Base-by-base conservation (phyloP, 2,888 invertebrate species). In the Polylopha cassiicola region DNA sequence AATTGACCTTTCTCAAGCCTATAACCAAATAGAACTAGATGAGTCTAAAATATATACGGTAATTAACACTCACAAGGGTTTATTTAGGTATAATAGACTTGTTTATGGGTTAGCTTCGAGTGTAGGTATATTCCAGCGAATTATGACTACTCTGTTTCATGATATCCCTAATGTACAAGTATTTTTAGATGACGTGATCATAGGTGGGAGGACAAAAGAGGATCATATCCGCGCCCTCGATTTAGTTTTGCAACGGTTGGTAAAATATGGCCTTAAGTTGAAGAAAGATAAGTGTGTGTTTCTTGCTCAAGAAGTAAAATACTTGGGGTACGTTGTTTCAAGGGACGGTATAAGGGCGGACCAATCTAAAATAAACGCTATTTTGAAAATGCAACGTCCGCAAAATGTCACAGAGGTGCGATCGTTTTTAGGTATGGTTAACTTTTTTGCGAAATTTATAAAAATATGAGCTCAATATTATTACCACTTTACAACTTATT, bases 1-100 rank as follows among this genome's bases (percentile, higher is more conserved):
- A 15, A 14, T 37, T n/a, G 37, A 37, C 21, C 14, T 33, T n/a
- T 33, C 33, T 7, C 23, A 22, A 8, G 24, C 33, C 5, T 33
- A 33, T 7, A 20, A 18, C 4, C 33, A 33, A 7, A 11, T 33
- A 14, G 11, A 14, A 14, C 23, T 33, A 9, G 33, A 33, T 9
- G 23, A 21, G n/a, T 11, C 33, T 2, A 15, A 8, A 15, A 8
- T 4, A 2, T 37, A 20, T 20, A 37, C 37, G 3, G 28, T 28
- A 9, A 28, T 37, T 20, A 37, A 37, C 16, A 37, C 37, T 2
- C 37, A 37, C 8, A 5, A 15, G n/a, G 34, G 34, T 11, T 15
- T 34, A 6, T 32, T 34, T 24, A 11, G 18, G 4, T 24, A 18
- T 6, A 17, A 26, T 9, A 14, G 29, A n/a, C 10, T 29, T 9